Evolutionary conservation across 1,140 invertebrate genomes (phyloP), one percentile per base, ranked within the genome.

Genomic region (Drosophila suzukii): DNA sequence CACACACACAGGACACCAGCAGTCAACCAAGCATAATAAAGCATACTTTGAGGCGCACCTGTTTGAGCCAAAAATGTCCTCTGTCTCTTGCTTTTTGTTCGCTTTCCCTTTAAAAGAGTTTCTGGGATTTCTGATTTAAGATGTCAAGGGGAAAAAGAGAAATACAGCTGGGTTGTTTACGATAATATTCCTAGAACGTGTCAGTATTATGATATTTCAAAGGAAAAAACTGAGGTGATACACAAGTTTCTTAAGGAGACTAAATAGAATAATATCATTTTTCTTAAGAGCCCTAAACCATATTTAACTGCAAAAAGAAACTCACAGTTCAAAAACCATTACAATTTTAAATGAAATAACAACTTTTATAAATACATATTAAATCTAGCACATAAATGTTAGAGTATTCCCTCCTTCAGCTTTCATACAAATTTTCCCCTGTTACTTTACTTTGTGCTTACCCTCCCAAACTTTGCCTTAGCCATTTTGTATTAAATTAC

Each of bases 401-500:
- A 57, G 60, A 10, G 60, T 50, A 50, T 39, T 63, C 2, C 1
- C 0, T 1, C 6, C 13, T 12, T 59, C 8, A 15, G 24, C 24
- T 39, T 39, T 12, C 11, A 3, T 6, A 24, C n/a, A 1, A 0
- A 12, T 5, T 17, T 36, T 20, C 44, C 27, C 8, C 0, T 15
- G 59, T 11, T 49, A 36, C n/a, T 36, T 34, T 17, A 43, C 65
- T 51, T 78, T 46, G 10, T 55, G 36, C 32, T 56, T 61, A 8
- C 49, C n/a, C 50, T n/a, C 12, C 47, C 51, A 57, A 71, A 57
- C 51, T 50, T 70, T 58, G 34, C 49, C 68, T 58, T 44, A 50
- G 20, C 53, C 72, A 62, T 75, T 60, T 78, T 76, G 84, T 84
- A 83, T 89, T 84, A 84, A 89, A 89, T 88, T 90, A 89, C 73